phyloP scores from a whole-genome alignment of 2,797 vertebrate genomes.

The Leptatherina wallacei region DNA sequence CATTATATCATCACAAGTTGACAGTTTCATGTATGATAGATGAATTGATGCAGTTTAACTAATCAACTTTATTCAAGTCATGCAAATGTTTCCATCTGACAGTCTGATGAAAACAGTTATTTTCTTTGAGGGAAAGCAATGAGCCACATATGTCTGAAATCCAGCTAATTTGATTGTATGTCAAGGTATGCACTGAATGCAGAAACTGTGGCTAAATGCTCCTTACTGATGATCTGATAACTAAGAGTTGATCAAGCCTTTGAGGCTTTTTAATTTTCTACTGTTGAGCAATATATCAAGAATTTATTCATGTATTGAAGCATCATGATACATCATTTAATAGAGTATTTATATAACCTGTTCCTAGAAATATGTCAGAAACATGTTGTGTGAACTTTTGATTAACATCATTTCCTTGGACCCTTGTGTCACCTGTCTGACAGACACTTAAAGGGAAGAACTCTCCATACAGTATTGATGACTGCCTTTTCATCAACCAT shows the following conservation, averaged over 20 bases:
- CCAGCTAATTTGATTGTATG: not conserved
- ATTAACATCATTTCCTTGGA: constrained; percentile 58
- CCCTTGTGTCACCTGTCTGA: constrained; percentile 73
- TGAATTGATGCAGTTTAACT: not conserved
- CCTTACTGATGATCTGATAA: not conserved
- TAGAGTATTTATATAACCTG: not conserved
- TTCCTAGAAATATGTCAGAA: constrained; percentile 18
- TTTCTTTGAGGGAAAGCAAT: not conserved
- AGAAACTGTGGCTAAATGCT: not conserved
- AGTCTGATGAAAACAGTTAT: no score
- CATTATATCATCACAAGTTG: not conserved
- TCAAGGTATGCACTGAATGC: no score
- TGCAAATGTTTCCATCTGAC: not conserved
- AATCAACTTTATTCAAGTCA: not conserved
- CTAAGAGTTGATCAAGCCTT: not conserved
- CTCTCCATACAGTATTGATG: constrained; percentile 81
- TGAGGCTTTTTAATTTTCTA: not conserved
- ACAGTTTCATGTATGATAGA: not conserved
- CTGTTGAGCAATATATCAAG: not conserved
- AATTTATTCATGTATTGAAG: not conserved
- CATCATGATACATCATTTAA: not conserved
- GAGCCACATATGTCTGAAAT: not conserved
- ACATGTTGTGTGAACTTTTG: constrained; percentile 22
- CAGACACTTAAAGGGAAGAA: constrained; percentile 71
- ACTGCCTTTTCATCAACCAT: constrained; percentile 71